A percentile compares a stretch with the other conserved stretches of the same genome.
Evolutionary conservation across 2,113 vertebrate genomes (phyloP).

Genomic region (Anguilla rostrata): DNA sequence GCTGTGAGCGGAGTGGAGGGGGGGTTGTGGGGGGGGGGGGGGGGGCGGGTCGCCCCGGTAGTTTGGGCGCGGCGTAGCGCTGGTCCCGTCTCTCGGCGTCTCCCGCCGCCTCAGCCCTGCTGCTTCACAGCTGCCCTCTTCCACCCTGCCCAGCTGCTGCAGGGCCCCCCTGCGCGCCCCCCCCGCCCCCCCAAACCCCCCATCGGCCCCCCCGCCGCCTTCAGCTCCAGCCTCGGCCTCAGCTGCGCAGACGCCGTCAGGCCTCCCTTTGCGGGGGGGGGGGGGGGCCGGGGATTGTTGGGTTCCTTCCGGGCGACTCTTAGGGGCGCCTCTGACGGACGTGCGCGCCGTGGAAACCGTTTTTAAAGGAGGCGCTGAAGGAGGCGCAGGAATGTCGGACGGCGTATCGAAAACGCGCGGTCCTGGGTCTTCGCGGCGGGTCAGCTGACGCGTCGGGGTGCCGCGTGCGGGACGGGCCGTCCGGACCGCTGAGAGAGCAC

Average conservation of each 20-base stretch:
- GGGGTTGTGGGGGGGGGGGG: background rate
- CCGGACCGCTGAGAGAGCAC: background rate
- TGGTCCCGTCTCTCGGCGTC: slow-evolving; percentile 54
- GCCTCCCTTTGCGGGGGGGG: slow-evolving; percentile 42
- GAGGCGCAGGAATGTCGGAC: too few species aligned
- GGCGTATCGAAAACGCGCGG: too few species aligned
- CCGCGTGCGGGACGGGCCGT: background rate
- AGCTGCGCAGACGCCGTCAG: slow-evolving; percentile 64
- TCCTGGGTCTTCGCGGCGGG: too few species aligned
- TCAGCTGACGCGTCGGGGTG: background rate
- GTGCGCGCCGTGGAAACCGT: too few species aligned
- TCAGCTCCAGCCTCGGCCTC: slow-evolving; percentile 66
- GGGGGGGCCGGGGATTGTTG: slow-evolving; percentile 73
- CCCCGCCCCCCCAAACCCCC: slow-evolving; percentile 64
- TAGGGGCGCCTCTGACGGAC: too few species aligned
- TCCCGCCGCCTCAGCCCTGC: slow-evolving; percentile 65
- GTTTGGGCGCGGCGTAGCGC: background rate
- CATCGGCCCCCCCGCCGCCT: slow-evolving; percentile 56
- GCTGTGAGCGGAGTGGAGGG: slow-evolving; percentile 20
- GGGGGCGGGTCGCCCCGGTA: slow-evolving; percentile 28
- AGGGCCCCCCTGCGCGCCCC: slow-evolving; percentile 55
- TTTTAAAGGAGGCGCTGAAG: background rate
- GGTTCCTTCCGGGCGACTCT: slow-evolving; percentile 18
- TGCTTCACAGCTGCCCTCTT: slow-evolving; percentile 74
- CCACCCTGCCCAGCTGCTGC: slow-evolving; percentile 76